Percentiles rank a stretch among this genome's conserved stretches.
phyloP scores from a whole-genome alignment of 2,797 vertebrate genomes.

The Corythornis leucogaster region DNA sequence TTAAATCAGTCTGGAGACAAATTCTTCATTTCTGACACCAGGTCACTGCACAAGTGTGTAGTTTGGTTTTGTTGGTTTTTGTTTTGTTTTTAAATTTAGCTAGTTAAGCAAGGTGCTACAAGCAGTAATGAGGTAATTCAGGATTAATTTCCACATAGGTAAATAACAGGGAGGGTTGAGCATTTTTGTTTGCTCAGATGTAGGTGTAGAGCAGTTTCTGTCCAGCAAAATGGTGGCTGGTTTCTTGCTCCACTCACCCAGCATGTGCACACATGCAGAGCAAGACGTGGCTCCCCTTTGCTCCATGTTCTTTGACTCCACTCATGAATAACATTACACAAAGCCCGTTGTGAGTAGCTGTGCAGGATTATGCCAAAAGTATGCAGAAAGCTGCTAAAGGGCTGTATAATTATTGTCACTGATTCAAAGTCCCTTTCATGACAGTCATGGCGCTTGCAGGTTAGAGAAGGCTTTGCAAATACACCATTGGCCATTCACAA shows the following conservation, averaged over 20 bases:
- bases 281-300: not conserved
- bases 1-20: constrained; percentile 50
- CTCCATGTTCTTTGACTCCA: fast-evolving
- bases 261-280: not conserved
- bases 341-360: not conserved
- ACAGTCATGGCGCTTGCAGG: not conserved
- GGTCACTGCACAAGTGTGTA: not conserved
- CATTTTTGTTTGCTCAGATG: not conserved
- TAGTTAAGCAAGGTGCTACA: not conserved
- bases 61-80: not conserved
- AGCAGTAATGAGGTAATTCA: not conserved
- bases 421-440: not conserved
- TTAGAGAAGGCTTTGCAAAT: constrained; percentile 28
- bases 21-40: constrained; percentile 24
- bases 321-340: not conserved
- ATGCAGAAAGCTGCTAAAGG: not conserved
- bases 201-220: not conserved
- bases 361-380: not conserved
- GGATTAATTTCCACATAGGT: not conserved
- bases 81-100: not conserved
- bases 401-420: not conserved
- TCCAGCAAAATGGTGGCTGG: not conserved
- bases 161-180: not conserved
- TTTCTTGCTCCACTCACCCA: not conserved
- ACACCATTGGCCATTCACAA: constrained; percentile 28